Evolutionary conservation across 1,140 invertebrate species (phyloP).

Genomic region (Daktulosphaira vitifoliae): DNA sequence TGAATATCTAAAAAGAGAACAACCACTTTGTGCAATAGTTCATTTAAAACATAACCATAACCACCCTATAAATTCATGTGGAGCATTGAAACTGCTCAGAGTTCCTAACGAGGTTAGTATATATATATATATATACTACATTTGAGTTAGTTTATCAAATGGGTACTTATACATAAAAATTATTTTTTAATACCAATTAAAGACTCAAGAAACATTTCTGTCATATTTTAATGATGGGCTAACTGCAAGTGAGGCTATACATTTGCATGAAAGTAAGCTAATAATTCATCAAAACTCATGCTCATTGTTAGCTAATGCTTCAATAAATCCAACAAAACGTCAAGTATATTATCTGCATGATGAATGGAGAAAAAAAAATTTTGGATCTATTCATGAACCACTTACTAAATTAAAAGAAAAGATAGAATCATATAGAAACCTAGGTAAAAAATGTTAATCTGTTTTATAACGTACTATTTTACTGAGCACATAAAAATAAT

Average conservation of each 20-base stretch:
- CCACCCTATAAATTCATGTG: slow-evolving; percentile 18
- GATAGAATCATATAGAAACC: background rate
- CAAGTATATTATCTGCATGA: slow-evolving; percentile 1
- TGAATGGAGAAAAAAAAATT: slow-evolving; percentile 2
- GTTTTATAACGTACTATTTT: too few relatives aligned
- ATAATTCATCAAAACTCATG: background rate
- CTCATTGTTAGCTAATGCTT: slow-evolving; percentile 3
- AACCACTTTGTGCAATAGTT: background rate
- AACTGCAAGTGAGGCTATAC: background rate
- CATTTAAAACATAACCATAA: background rate
- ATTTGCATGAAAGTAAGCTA: slow-evolving; percentile 11
- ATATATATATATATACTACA: too few relatives aligned
- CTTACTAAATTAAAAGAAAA: slow-evolving; percentile 3
- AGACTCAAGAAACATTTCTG: background rate
- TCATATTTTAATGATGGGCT: slow-evolving; percentile 2
- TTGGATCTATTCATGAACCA: slow-evolving; percentile 6
- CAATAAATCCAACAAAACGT: slow-evolving; percentile 3
- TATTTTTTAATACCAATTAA: too few relatives aligned
- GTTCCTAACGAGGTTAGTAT: background rate
- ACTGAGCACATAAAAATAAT: background rate
- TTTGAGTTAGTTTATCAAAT: too few relatives aligned
- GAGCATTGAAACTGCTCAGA: background rate
- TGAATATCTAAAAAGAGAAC: slow-evolving; percentile 1
- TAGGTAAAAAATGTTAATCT: too few relatives aligned
- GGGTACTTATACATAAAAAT: too few relatives aligned